A percentile compares a stretch with the other conserved stretches of the same genome.
phyloP scores from a whole-genome alignment of 2,113 vertebrate genomes.

The Accipiter cooperii region DNA sequence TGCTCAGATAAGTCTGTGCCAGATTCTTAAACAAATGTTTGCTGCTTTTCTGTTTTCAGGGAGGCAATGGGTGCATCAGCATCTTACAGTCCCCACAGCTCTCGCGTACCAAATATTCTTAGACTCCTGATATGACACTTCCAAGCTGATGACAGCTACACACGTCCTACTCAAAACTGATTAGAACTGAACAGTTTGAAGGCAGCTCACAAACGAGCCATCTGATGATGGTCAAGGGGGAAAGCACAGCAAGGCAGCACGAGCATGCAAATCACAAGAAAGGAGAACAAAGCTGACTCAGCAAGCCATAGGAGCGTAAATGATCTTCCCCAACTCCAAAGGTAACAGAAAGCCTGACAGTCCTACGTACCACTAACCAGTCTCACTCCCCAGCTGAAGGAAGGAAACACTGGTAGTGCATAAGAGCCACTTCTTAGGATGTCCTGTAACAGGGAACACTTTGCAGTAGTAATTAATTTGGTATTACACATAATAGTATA shows the following conservation, averaged over 20 bases:
- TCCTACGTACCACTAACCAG: not conserved
- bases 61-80: not conserved
- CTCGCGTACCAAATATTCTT: not conserved
- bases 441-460: not conserved
- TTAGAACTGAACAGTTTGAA: not conserved
- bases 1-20: not conserved
- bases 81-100: not conserved
- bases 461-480: not conserved
- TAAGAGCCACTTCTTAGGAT: not conserved
- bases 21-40: not conserved
- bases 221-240: not conserved
- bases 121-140: not conserved
- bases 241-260: not conserved
- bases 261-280: not conserved
- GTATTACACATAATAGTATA: not conserved
- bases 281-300: not conserved
- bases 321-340: not conserved
- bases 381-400: not conserved
- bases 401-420: not conserved
- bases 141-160: not conserved
- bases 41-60: not conserved
- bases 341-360: not conserved
- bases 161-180: not conserved
- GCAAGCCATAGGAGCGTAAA: not conserved
- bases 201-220: not conserved